phyloP scores from a whole-genome alignment of 2,888 invertebrate genomes.

The Timandra comae region DNA sequence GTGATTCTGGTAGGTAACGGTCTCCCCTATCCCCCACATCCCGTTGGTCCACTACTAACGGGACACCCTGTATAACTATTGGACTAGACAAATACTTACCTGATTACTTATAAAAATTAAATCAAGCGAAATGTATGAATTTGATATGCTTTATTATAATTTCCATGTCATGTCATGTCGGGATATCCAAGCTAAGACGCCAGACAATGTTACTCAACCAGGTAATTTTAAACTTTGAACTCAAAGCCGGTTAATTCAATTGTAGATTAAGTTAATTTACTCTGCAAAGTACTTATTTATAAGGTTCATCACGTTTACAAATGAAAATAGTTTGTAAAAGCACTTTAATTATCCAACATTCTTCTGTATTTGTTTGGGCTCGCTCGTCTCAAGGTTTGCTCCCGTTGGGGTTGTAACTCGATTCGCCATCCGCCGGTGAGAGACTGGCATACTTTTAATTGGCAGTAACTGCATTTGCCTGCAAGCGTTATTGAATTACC shows the following conservation, averaged over 20 bases:
- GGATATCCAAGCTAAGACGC: too few species aligned
- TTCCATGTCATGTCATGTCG: not conserved
- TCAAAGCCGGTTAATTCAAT: too few species aligned
- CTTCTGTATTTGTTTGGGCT: conserved; percentile 53
- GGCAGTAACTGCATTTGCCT: conserved; percentile 71
- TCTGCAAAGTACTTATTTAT: conserved; percentile 7
- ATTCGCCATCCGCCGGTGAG: conserved; percentile 56
- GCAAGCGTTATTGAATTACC: conserved; percentile 72
- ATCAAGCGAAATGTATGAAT: too few species aligned
- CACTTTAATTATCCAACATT: conserved; percentile 49
- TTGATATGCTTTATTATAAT: too few species aligned
- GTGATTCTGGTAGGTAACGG: too few species aligned
- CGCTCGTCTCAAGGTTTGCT: conserved; percentile 47
- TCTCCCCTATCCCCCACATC: too few species aligned
- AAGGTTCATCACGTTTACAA: conserved; percentile 18
- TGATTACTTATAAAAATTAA: too few species aligned
- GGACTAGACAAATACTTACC: too few species aligned
- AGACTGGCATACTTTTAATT: conserved; percentile 74
- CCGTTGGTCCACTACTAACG: too few species aligned
- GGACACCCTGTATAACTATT: too few species aligned
- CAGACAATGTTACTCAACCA: not conserved
- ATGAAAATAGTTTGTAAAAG: conserved; percentile 46
- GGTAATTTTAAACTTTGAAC: too few species aligned
- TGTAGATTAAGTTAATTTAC: not conserved
- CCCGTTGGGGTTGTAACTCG: conserved; percentile 53